phyloP scores from a whole-genome alignment of 2,797 vertebrate genomes.

The Gila robusta region DNA sequence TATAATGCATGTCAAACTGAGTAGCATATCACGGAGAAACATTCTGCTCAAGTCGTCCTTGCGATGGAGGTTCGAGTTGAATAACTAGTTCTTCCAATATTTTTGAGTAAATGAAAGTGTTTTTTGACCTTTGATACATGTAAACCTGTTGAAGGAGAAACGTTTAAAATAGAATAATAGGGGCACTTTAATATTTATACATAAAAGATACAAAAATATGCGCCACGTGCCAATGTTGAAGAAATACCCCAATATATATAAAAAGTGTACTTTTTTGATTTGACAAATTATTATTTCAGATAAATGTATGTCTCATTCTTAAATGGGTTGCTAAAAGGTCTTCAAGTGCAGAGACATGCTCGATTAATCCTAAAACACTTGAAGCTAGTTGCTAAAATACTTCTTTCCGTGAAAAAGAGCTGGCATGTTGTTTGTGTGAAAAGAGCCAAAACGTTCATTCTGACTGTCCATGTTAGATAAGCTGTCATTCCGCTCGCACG shows the following conservation, averaged over 20 bases:
- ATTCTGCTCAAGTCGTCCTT: too few species aligned
- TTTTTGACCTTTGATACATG: too few species aligned
- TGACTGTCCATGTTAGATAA: constrained; percentile 14
- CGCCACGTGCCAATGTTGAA: background rate
- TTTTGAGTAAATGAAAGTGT: too few species aligned
- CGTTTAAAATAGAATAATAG: too few species aligned
- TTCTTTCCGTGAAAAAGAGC: constrained; percentile 2
- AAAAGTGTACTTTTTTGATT: background rate
- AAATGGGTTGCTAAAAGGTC: background rate
- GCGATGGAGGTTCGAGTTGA: too few species aligned
- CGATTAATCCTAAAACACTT: background rate
- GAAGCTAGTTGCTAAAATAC: background rate
- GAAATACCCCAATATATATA: background rate
- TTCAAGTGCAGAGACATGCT: background rate
- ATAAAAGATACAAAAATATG: background rate
- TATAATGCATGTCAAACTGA: too few species aligned
- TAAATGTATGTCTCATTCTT: background rate
- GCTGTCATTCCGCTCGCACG: constrained; percentile 9
- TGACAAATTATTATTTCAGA: background rate
- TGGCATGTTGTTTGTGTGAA: constrained; percentile 30
- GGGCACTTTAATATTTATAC: background rate
- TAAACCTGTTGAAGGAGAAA: too few species aligned
- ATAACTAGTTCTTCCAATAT: too few species aligned
- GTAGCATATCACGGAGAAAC: too few species aligned
- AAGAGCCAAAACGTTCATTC: background rate